phyloP scores from a whole-genome alignment of 2,797 vertebrate genomes.

The Buceros bicornis region DNA sequence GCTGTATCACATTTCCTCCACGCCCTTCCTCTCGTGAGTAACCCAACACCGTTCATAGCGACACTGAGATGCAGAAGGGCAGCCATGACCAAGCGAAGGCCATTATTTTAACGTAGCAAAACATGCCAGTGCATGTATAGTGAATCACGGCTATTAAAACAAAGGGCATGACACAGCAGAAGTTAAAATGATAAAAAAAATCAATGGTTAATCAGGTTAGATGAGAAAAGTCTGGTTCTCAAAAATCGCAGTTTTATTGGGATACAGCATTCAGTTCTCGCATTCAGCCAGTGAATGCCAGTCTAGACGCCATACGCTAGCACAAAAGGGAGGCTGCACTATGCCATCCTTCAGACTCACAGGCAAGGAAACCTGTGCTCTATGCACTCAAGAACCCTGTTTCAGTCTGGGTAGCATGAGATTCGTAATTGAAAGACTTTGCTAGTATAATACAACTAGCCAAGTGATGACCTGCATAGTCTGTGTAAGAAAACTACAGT shows the following conservation, averaged over 20 bases:
- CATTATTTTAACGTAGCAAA: not conserved
- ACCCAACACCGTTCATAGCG: constrained; percentile 1
- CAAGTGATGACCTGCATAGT: not conserved
- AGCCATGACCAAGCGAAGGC: not conserved
- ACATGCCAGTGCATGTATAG: accelerated
- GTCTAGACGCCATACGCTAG: accelerated
- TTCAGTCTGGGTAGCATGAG: not conserved
- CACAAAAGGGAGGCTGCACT: not conserved
- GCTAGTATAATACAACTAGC: not conserved
- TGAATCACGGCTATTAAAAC: not conserved
- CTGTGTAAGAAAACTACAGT: not conserved
- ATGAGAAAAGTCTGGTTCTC: not conserved
- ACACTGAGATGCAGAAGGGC: not conserved
- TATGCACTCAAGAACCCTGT: accelerated
- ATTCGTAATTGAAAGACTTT: not conserved
- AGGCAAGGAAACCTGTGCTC: not conserved
- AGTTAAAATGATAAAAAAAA: not conserved
- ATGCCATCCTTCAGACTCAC: not conserved
- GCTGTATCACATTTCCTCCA: constrained; percentile 76
- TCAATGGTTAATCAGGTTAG: not conserved
- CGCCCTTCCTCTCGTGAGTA: constrained; percentile 73
- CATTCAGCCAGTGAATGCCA: accelerated
- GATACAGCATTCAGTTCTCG: not conserved
- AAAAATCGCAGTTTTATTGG: not conserved
- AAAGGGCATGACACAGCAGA: constrained; percentile 27